Evolutionary conservation across 2,113 vertebrate genomes (phyloP).

Genomic region (Clarias magur): DNA sequence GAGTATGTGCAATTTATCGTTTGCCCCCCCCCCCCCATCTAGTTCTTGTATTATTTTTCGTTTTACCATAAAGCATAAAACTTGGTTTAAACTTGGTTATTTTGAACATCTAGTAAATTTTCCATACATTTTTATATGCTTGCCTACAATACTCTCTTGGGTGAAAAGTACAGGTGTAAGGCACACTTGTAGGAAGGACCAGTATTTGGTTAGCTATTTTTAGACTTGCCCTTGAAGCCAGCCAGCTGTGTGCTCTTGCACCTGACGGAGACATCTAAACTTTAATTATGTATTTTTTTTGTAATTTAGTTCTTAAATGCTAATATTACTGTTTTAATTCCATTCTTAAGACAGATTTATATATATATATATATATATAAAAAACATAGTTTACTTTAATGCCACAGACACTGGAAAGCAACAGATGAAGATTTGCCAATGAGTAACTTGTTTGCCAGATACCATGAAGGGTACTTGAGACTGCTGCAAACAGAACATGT

Average conservation of each 20-base stretch:
- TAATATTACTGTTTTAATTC: not conserved
- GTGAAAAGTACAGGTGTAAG: slow-evolving; percentile 48
- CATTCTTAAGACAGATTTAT: not conserved
- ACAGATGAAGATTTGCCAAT: slow-evolving; percentile 18
- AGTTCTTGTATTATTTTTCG: not conserved
- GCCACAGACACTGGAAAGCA: slow-evolving; percentile 5
- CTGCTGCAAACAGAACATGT: slow-evolving; percentile 27
- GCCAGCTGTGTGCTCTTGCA: slow-evolving; percentile 42
- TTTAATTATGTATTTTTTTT: slow-evolving; percentile 31
- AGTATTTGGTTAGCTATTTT: slow-evolving; percentile 55
- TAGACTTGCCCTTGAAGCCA: slow-evolving; percentile 48
- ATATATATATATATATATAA: too few species aligned
- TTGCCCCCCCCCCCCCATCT: not conserved
- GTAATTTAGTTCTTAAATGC: slow-evolving; percentile 19
- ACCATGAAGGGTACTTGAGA: slow-evolving; percentile 6
- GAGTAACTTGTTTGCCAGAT: slow-evolving; percentile 34
- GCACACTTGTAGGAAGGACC: slow-evolving; percentile 21
- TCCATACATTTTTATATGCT: not conserved
- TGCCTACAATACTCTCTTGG: slow-evolving; percentile 6
- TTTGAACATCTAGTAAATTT: not conserved
- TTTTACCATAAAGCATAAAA: not conserved
- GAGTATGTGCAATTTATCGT: not conserved
- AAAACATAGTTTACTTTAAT: not conserved
- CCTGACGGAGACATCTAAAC: slow-evolving; percentile 23
- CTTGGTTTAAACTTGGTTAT: not conserved